These are phyloP conservation scores for Acrocera orbiculus DNA, from an alignment of 2,888 invertebrate genomes.

Conservation along the genomic window DNA sequence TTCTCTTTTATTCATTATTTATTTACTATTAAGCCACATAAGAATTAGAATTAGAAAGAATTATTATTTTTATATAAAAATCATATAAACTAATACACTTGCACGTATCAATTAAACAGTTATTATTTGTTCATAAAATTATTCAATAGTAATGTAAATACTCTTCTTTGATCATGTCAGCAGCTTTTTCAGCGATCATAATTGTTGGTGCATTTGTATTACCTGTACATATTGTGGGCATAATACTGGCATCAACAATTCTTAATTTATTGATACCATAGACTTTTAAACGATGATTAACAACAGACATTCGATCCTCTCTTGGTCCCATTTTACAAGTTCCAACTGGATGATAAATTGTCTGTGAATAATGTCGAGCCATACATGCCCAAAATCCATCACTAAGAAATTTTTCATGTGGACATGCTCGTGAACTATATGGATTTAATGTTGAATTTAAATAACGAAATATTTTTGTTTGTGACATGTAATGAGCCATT, in stretches of 20 bases:
- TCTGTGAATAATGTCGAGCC: slow-evolving; percentile 54
- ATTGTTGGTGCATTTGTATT: slow-evolving; percentile 69
- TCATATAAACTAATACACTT: too few relatives aligned
- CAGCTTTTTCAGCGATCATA: slow-evolving; percentile 70
- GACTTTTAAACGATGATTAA: slow-evolving; percentile 49
- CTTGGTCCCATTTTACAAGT: slow-evolving; percentile 65
- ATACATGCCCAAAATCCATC: slow-evolving; percentile 64
- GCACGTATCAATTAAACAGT: too few relatives aligned
- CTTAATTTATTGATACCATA: slow-evolving; percentile 49
- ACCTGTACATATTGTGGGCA: slow-evolving; percentile 61
- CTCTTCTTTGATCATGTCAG: slow-evolving; percentile 65
- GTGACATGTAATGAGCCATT: slow-evolving; percentile 41
- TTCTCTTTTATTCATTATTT: too few relatives aligned
- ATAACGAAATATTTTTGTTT: slow-evolving; percentile 40
- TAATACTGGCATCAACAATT: slow-evolving; percentile 66
- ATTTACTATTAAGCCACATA: too few relatives aligned
- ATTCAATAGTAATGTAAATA: too few relatives aligned
- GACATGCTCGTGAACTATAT: slow-evolving; percentile 48
- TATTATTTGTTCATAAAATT: too few relatives aligned
- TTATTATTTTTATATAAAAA: too few relatives aligned
- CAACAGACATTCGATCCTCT: slow-evolving; percentile 42
- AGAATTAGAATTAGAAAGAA: too few relatives aligned
- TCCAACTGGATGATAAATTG: slow-evolving; percentile 67
- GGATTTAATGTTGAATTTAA: slow-evolving; percentile 47
- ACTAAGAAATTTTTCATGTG: slow-evolving; percentile 40